phyloP scores from a whole-genome alignment of 35 echinoderm and acorn worm genomes.

The Hemicentrotus pulcherrimus region DNA sequence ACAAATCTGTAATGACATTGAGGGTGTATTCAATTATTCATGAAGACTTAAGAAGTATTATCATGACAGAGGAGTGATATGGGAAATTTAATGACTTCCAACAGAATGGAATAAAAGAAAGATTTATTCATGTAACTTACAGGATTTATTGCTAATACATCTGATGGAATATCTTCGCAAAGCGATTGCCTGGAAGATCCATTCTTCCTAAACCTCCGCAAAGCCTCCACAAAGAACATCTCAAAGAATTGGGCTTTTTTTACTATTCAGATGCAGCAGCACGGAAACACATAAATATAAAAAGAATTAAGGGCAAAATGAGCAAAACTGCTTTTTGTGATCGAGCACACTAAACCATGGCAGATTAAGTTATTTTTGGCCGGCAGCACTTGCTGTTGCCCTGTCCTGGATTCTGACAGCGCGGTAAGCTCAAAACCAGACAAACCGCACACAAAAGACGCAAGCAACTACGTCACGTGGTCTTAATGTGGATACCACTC shows the following conservation, averaged over 20 bases:
- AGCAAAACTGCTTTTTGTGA: background rate
- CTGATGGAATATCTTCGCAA: too few species aligned
- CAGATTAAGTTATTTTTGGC: slow-evolving; percentile 11
- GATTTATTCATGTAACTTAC: too few species aligned
- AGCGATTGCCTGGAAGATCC: background rate
- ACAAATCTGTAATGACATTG: too few species aligned
- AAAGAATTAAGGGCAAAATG: slow-evolving; percentile 1
- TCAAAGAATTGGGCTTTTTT: background rate
- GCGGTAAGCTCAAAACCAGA: background rate
- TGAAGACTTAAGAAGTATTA: too few species aligned
- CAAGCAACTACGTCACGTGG: background rate
- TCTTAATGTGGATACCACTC: slow-evolving; percentile 16
- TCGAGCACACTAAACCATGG: background rate
- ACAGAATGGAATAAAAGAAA: too few species aligned
- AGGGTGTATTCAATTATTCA: too few species aligned
- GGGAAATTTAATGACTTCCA: too few species aligned
- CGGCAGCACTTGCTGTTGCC: background rate
- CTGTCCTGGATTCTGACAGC: background rate
- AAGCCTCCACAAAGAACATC: background rate
- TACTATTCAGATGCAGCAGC: background rate
- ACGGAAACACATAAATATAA: background rate
- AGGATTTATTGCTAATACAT: too few species aligned
- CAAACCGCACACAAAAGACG: background rate
- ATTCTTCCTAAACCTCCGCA: background rate
- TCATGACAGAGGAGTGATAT: too few species aligned